Evolutionary conservation across 2,797 vertebrate species (phyloP).

Genomic region (Onychomys arenicola): DNA sequence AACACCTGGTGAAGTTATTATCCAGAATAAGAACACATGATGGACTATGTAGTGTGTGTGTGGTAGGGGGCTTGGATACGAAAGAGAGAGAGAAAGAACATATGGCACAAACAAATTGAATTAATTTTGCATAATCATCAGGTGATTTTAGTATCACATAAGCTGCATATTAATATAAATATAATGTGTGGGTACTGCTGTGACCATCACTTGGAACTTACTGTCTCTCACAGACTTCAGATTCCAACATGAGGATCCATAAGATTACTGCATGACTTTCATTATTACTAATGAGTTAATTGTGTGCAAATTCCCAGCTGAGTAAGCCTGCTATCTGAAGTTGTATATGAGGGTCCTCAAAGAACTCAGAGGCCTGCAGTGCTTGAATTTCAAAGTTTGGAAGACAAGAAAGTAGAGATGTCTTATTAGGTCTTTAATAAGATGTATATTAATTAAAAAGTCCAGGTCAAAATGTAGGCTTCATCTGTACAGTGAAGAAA

Average conservation of each 20-base stretch:
- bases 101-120: background rate
- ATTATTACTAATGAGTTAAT: background rate
- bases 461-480: background rate
- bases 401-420: background rate
- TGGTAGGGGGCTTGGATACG: background rate
- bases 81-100: background rate
- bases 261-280: background rate
- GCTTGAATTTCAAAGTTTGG: background rate
- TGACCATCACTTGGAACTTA: background rate
- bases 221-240: background rate
- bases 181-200: background rate
- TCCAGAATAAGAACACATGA: background rate
- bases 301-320: background rate
- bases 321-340: background rate
- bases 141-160: background rate
- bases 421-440: background rate
- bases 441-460: background rate
- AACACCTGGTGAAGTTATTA: background rate
- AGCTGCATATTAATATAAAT: background rate
- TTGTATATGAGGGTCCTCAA: background rate
- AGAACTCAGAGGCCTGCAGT: background rate
- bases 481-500: background rate
- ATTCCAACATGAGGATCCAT: background rate
- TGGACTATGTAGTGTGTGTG: background rate
- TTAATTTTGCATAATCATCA: background rate